Base-by-base conservation (phyloP, 1,140 invertebrate species). In the Polyergus mexicanus region DNA sequence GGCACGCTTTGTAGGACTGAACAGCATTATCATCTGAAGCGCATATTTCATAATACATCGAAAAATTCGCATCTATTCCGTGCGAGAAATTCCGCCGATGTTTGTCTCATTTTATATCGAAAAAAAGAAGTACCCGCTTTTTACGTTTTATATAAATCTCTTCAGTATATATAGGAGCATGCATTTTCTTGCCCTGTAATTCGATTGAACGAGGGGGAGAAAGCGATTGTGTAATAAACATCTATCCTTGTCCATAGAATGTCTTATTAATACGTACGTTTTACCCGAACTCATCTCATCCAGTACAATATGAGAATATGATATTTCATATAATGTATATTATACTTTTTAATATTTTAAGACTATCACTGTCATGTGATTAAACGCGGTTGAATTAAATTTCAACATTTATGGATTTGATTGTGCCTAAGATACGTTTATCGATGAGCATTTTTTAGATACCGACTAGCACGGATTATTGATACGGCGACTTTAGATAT, bases 391-490 rank as follows among this genome's bases (percentile, higher is more conserved):
- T 32, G 32, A 13, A 56, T 19, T 13, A 47, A 66, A 25, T 77
- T 44, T 65, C 41, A 63, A 62, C 35, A 56, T 47, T 4, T 8
- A 25, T 44, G 38, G 32, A 51, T 7, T 38, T 51, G 13, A 47
- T 47, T 80, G n/a, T 13, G 63, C 19, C 47, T 85, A 60, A 69
- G 63, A 78, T 78, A 69, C 56, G 6, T 66, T 65, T 28, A 78
- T 85, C 38, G 56, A 77, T 65, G 16, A 84, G 74, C 44, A 56
- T 28, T 62, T 60, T 81, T 69, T 65, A 92, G 92, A 66, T 72
- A 89, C 51, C 86, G 86, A 2, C 74, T 92, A 56, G 74, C 86
- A 56, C 75, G 86, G 19, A 56, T 92, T 16, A 66, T 89, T 16
- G 85, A 89, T 0, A 69, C 2, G n/a, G 68, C 83, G 28, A 38